Percentiles rank a stretch among this genome's conserved stretches.
Evolutionary conservation across 2,797 vertebrate genomes (phyloP).

Genomic region (Acanthiza pusilla): DNA sequence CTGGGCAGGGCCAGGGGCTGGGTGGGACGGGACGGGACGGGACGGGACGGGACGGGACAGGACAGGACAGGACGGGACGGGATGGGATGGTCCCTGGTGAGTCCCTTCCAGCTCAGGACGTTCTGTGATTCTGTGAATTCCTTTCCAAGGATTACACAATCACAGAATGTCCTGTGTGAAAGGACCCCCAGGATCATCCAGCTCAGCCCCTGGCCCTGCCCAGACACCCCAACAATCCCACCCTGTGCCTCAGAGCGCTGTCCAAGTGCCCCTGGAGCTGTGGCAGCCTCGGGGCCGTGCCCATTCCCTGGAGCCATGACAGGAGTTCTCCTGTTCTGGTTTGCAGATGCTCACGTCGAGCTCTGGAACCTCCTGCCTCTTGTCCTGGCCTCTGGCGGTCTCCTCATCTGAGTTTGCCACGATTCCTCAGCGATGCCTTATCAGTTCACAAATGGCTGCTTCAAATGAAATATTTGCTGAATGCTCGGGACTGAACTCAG

Average conservation of each 20-base stretch:
- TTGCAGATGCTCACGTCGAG: not conserved
- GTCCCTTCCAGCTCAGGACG: not conserved
- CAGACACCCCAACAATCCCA: not conserved
- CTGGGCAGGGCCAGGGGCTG: accelerated
- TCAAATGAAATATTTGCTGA: not conserved
- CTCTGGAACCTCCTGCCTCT: not conserved
- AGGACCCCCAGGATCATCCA: accelerated
- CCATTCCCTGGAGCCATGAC: not conserved
- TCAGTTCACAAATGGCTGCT: not conserved
- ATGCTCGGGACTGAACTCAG: not conserved
- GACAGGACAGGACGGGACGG: accelerated
- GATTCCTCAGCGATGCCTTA: not conserved
- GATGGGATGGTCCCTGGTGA: no score
- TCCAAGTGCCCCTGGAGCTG: not conserved
- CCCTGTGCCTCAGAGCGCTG: not conserved
- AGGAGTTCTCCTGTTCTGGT: not conserved
- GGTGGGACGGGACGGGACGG: not conserved
- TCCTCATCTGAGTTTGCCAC: not conserved
- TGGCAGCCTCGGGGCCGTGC: not conserved
- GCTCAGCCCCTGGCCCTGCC: accelerated
- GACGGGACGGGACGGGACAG: accelerated
- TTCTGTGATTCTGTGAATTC: no score
- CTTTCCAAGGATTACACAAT: not conserved
- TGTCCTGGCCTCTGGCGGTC: not conserved
- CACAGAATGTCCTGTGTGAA: not conserved